Conservation (phyloP, 2,113 vertebrate genomes). For the Zosterops hypoxanthus region DNA sequence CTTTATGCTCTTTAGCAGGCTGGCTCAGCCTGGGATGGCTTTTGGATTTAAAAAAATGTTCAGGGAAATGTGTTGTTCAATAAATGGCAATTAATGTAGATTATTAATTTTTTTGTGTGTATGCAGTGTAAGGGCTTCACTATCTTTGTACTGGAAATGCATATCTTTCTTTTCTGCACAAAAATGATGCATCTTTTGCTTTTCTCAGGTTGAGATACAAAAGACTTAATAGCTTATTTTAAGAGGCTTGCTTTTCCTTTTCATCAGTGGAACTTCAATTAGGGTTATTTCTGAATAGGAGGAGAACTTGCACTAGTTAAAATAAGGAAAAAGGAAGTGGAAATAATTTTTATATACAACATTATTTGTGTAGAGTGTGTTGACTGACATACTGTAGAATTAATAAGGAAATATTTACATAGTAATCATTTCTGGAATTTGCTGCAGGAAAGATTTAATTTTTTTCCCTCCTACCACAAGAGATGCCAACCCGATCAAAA, state of each 20-base stretch:
- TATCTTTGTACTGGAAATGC: background rate
- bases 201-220: conserved; percentile 17
- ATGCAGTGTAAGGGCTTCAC: background rate
- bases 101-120: background rate
- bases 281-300: conserved; percentile 26
- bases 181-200: background rate
- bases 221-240: conserved; percentile 34
- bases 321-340: background rate
- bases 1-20: background rate
- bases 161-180: background rate
- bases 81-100: background rate
- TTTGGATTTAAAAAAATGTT: background rate
- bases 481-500: background rate
- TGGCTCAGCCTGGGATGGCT: background rate
- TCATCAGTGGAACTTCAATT: conserved; percentile 16
- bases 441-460: background rate
- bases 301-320: background rate
- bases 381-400: background rate
- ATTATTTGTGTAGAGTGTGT: background rate
- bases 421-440: conserved; percentile 16
- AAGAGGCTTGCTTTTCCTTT: conserved; percentile 17
- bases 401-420: conserved; percentile 13
- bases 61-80: background rate
- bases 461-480: background rate
- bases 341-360: background rate